Base-by-base conservation (phyloP, 2,888 invertebrate genomes). In the Clepsis dumicolana region DNA sequence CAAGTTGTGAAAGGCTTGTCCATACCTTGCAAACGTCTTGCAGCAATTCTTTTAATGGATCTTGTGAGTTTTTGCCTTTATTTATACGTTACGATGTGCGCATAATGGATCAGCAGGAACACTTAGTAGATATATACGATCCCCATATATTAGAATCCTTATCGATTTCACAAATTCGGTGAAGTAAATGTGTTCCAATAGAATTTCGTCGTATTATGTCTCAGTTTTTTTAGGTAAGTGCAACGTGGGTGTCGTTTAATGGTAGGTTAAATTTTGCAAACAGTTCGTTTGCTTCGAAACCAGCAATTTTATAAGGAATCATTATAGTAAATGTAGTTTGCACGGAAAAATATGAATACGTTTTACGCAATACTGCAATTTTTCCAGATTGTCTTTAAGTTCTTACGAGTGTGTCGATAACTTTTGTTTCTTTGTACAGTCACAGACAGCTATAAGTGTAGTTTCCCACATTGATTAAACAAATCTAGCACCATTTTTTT, bases 1-100 rank as follows among this genome's bases (percentile, higher is more conserved):
- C 52, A 50, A 48, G 14, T 29, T 10, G 18, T 1, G 14, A n/a
- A 69, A 44, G 76, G 68, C 75, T 70, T 84, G 79, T 90, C 90
- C 86, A 87, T 73, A 79, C 65, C 69, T 77, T 76, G 74, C 80
- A 71, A 80, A 79, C 84, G 76, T 77, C 80, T 80, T 77, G 80
- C 76, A 86, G 89, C 89, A 91, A 91, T 91, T 91, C 90, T 90
- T 90, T 90, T 91, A 91, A 91, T 91, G 91, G 91, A 91, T 90
- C 89, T 90, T 89, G 89, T 87, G 90, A 90, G 91, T 91, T 91
- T 91, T 91, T 91, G 88, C 91, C 88, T 90, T 90, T 91, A 91
- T 91, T 91, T 91, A 90, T 91, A 89, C 85, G 88, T 89, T 89
- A 89, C 90, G 89, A 88, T 89, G 89, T 90, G 88, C 89, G 90